Evolutionary conservation across 2,797 vertebrate species (phyloP), one percentile per base, ranked within the genome.

Genomic region (Nyctibius grandis): DNA sequence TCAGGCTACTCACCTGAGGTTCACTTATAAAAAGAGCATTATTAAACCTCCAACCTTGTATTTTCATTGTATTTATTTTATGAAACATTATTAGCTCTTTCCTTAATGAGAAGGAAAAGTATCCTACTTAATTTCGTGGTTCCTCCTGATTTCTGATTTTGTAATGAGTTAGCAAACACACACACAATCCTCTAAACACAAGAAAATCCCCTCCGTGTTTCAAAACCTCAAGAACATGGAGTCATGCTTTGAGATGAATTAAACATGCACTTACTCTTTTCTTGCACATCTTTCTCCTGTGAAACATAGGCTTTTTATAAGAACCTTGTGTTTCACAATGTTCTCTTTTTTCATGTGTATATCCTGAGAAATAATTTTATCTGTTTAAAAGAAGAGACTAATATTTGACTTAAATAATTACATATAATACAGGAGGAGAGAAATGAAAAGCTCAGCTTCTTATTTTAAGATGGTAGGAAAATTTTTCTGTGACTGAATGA

Each of bases 31-130:
- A 82, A 90, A 68, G 42, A 80, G 34, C 53, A n/a, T 82, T 91
- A 78, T 80, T 85, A 86, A 93, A 61, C 61, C 48, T 91, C 51
- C 53, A 91, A 31, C 61, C n/a, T 87, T 70, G 42, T 77, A 38
- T 95, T 94, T 94, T 84, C 79, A 38, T 44, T 92, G 56, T 85
- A n/a, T 92, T 92, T 88, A 80, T 95, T 94, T 79, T 60, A 57
- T 81, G 76, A 82, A 79, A 29, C 47, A 77, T 9, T 75, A 92
- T 88, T 85, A 91, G 19, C n/a, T 64, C 29, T 77, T 80, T 59
- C 23, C 51, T 90, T 83, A 44, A 10, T 3, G 47, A 86, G 51
- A 65, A 84, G 25, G 67, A 90, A 85, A 79, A 64, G 15, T 45
- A 33, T 48, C 18, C 33, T 83, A 16, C 87, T 88, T 70, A 47